Evolutionary conservation across 1,140 invertebrate species (phyloP), one percentile per base, ranked within the genome.

Genomic region (Microplitis demolitor): DNA sequence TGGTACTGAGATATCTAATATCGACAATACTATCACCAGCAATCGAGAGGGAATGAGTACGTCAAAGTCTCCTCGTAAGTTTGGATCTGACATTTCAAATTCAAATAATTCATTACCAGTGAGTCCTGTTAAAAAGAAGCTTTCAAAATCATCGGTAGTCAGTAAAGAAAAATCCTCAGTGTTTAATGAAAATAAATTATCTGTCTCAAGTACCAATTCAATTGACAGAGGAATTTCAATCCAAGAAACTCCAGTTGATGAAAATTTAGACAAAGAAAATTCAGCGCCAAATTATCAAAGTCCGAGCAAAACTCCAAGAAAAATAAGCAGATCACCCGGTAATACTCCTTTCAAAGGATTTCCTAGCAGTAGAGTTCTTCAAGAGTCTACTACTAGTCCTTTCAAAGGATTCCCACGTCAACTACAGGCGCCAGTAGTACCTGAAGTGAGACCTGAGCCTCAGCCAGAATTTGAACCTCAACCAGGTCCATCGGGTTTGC

Each of bases 1-100:
- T 72, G 82, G 80, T 24, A 83, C 79, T 50, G 78, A 76, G 51
- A 78, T 83, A 58, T 79, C 80, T 14, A 83, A 83, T 68, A 50
- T 76, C 11, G 69, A 74, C 63, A 53, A 74, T 14, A 54, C 63
- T 0, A 35, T 66, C 63, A 66, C 2, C 4, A 33, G 16, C 35
- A 24, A 39, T 50, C 14, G 4, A 64, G 35, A 5, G 14, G 14
- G 45, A 50, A 64, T 14, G 0, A 64, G 33, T 31, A 60, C 50
- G 34, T 62, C 45, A 50, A 31, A 45, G 35, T 24, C 53, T 51
- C 56, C 39, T 37, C 3, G 66, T 45, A 50, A 64, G 11, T 54
- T 70, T 35, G 39, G 69, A 31, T 50, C 6, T 8, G 73, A 68
- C 14, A 50, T 70, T 35, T 56, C 69, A 24, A 64, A 64, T 39